Percentiles rank a stretch among this genome's conserved stretches.
Evolutionary conservation across 2,113 vertebrate genomes (phyloP).

Genomic region (Dermatemys mawii): DNA sequence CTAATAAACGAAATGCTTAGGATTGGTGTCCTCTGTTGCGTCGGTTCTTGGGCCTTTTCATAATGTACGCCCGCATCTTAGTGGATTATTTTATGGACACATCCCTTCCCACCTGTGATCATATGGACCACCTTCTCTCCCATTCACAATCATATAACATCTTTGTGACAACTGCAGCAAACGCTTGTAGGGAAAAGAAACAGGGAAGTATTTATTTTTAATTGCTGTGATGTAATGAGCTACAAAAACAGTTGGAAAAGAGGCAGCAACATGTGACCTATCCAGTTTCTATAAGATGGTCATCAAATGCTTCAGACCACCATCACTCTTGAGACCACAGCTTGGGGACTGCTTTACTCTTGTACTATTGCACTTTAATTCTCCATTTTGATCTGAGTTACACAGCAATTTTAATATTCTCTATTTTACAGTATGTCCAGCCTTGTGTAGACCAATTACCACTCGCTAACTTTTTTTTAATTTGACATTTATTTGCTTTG

Average conservation of each 20-base stretch:
- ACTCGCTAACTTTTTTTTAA: background rate
- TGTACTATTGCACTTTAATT: background rate
- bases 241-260: background rate
- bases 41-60: background rate
- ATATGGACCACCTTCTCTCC: rapidly evolving
- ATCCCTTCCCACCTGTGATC: background rate
- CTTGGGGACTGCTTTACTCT: background rate
- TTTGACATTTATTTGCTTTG: background rate
- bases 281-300: background rate
- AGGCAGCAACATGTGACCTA: background rate
- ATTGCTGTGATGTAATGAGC: background rate
- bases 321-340: background rate
- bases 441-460: background rate
- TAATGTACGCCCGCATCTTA: background rate
- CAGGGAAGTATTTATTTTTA: constrained; percentile 23
- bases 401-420: background rate
- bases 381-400: rapidly evolving
- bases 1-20: background rate
- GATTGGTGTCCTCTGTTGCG: background rate
- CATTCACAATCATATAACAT: background rate
- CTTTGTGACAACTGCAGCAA: constrained; percentile 38
- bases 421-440: background rate
- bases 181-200: background rate
- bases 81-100: background rate
- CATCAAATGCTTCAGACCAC: background rate